Base-by-base conservation (phyloP, 2,888 invertebrate species). In the Punctoribates punctum region DNA sequence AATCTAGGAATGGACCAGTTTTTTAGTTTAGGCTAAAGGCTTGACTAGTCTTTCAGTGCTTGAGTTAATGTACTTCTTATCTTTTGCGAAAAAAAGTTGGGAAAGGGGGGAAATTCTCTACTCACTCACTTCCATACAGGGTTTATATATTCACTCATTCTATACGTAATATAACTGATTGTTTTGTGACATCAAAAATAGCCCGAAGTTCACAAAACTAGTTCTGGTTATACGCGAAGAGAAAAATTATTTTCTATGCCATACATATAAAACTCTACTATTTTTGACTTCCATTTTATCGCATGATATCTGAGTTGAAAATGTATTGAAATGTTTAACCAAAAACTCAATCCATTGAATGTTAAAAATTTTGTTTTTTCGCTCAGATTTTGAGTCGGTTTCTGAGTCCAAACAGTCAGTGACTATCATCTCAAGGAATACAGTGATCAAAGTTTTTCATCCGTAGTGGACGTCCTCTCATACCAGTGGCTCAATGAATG, bases 141-240 rank as follows among this genome's bases (percentile, higher is more conserved):
- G 60, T 60, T 25, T 15, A 60, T 13, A 60, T 60, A 23, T 60
- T 20, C 27, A 27, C 60, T 60, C 27, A 27, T 60, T 20, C 27
- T 60, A 60, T 15, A 62, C 8, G 29, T 27, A n/a, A 34, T 29
- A 62, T 62, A 62, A 62, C 29, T 67, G 65, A 67, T 38, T 67
- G n/a, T 72, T 72, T 17, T 48, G 72, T 48, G 46, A 72, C 48
- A 48, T 25, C 46, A 72, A 72, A 72, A 72, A 72, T 72, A 46
- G 72, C 72, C 72, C 46, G 46, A 72, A 72, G 72, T 72, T 46
- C 72, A 72, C 48, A 72, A 72, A 72, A 72, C 72, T 48, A 48
- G 72, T 72, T 72, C 48, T 51, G 51, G 51, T 51, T 51, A 3
- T 51, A 20, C 51, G 5, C 34, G 20, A 51, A 51, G 51, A 51